These are phyloP conservation scores for Eristalis pertinax DNA, from an alignment of 2,888 invertebrate genomes.

Conservation along the genomic window DNA sequence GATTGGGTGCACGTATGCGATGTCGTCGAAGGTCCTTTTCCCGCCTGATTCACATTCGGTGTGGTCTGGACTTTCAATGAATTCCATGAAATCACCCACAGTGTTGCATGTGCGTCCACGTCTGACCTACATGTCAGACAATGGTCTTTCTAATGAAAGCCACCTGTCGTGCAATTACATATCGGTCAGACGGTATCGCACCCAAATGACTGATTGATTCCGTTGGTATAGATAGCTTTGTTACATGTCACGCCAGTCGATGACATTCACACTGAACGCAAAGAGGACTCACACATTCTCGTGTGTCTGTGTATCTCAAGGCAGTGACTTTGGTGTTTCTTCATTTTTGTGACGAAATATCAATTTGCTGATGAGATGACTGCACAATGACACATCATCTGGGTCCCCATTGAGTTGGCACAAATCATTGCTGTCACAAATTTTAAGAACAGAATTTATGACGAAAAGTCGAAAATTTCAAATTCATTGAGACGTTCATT, in stretches of 20 bases:
- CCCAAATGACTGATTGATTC: background rate
- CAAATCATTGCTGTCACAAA: background rate
- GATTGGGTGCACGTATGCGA: background rate
- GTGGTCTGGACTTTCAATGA: background rate
- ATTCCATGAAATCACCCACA: background rate
- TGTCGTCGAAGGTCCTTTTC: background rate
- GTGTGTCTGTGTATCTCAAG: background rate
- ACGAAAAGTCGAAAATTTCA: background rate
- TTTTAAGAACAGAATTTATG: background rate
- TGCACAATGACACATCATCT: conserved; percentile 6
- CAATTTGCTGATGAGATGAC: conserved; percentile 24
- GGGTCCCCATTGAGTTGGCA: background rate
- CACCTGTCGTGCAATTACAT: background rate
- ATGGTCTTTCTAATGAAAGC: background rate
- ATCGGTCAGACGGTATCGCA: background rate
- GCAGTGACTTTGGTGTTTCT: background rate
- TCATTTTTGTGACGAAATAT: background rate
- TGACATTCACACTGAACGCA: background rate
- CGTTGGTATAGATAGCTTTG: background rate
- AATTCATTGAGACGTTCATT: background rate
- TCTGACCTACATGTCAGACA: background rate
- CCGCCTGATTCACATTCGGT: too few species aligned
- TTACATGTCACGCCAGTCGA: background rate
- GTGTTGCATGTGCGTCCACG: background rate
- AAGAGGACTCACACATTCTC: background rate